These are phyloP conservation scores for Daubentonia madagascariensis DNA, from an alignment of 2,113 vertebrate species.

Conservation along the genomic window DNA sequence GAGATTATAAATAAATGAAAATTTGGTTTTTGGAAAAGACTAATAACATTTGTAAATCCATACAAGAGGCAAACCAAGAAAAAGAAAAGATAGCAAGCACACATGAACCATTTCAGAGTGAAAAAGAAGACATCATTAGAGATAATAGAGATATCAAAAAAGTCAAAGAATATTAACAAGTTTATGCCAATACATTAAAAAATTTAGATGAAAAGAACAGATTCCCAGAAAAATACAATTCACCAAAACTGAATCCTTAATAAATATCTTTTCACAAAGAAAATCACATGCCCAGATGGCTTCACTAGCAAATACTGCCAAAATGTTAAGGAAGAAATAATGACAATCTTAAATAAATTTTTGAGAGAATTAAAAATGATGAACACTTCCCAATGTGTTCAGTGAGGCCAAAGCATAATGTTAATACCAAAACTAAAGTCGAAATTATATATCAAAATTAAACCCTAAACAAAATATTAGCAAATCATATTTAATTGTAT, in stretches of 20 bases:
- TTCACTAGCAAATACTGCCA: constrained; percentile 10
- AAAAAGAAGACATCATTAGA: not conserved
- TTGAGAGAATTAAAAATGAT: not conserved
- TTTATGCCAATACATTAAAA: not conserved
- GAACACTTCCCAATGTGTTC: not conserved
- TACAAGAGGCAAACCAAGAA: not conserved
- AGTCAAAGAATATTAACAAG: not conserved
- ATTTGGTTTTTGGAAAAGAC: not conserved
- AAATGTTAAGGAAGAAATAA: not conserved
- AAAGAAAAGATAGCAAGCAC: not conserved
- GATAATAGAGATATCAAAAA: not conserved
- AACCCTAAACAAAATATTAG: not conserved
- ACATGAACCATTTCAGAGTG: not conserved
- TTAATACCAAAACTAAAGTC: not conserved
- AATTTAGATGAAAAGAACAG: not conserved
- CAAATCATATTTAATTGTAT: not conserved
- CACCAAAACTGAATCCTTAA: not conserved
- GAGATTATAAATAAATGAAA: not conserved
- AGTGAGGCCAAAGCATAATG: not conserved
- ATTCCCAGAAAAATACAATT: constrained; percentile 3
- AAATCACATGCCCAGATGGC: not conserved
- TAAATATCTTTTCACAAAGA: constrained; percentile 26
- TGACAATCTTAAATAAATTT: constrained; percentile 14
- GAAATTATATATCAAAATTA: constrained; percentile 16
- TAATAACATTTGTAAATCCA: not conserved